Evolutionary conservation across 2,113 vertebrate species (phyloP).

Genomic region (Patagioenas fasciata): DNA sequence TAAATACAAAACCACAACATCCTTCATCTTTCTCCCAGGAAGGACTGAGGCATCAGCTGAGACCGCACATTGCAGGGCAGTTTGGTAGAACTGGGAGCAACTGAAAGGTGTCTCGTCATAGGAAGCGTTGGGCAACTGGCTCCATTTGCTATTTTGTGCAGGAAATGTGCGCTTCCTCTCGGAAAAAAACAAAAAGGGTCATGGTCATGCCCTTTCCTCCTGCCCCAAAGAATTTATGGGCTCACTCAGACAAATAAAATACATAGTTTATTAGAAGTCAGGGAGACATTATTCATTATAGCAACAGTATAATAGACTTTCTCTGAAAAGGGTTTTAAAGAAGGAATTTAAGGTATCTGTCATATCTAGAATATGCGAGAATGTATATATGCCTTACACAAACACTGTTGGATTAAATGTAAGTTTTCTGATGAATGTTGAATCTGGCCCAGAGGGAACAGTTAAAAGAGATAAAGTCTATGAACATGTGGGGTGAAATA

Average conservation of each 20-base stretch:
- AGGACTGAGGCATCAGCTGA: background rate
- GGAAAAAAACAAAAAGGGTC: background rate
- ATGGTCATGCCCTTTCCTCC: background rate
- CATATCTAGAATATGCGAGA: background rate
- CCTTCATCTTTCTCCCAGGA: background rate
- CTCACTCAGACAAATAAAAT: conserved; percentile 18
- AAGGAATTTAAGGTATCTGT: conserved; percentile 8
- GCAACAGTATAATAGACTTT: background rate
- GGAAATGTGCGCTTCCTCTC: conserved; percentile 32
- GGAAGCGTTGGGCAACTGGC: background rate
- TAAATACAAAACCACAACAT: background rate
- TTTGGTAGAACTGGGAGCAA: background rate
- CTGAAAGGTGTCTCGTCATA: background rate
- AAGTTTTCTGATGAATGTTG: background rate
- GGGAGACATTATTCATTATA: background rate
- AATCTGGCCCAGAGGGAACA: background rate
- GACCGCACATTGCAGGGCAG: background rate
- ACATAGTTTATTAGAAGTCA: background rate
- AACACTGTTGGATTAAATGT: background rate
- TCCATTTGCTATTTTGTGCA: background rate
- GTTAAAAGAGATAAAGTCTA: background rate
- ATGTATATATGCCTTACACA: background rate
- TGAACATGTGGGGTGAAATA: background rate
- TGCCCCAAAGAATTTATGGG: background rate
- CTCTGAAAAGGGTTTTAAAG: background rate